Evolutionary conservation across 2,888 invertebrate genomes (phyloP), one percentile per base, ranked within the genome.

Genomic region (Sphinx pinastri): DNA sequence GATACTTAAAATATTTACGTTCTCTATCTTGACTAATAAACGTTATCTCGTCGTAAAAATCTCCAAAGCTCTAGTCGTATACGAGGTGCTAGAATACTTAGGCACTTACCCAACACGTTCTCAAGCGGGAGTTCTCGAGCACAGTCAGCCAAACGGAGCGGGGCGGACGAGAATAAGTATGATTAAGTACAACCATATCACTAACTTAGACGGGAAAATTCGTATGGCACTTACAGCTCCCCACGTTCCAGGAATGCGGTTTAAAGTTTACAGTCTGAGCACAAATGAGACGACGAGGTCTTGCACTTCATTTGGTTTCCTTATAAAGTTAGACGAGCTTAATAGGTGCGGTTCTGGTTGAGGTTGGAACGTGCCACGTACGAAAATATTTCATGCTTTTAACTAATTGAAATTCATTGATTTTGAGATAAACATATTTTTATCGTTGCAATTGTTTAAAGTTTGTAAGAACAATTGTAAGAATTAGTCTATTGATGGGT

Each of bases 101-200:
- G 81, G 76, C 77, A 80, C 79, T 80, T 82, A 74, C 74, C 75
- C 75, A 77, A 79, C 81, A 82, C 79, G 78, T 82, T 81, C 79
- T 80, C 79, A 76, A 78, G 79, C 77, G 78, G 79, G 73, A 76
- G 77, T 67, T 78, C 79, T 82, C 77, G 72, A 78, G 79, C 79
- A 77, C 76, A 81, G 81, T 84, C 79, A 77, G 77, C 80, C 78
- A 79, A 80, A 79, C 80, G 75, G 76, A 80, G 73, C 69, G 73
- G 58, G 71, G 71, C 74, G 63, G 70, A 74, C 71, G 74, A 69
- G 76, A 80, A 81, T 83, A 80, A 79, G 81, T 80, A 85, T 85
- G 84, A 84, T 86, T 84, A 84, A 85, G 82, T 83, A 79, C 76
- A 74, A 79, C 77, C 80, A 77, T 83, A 81, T 84, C 79, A 77